phyloP scores from a whole-genome alignment of 2,888 invertebrate genomes.

The Lasioglossum morio region DNA sequence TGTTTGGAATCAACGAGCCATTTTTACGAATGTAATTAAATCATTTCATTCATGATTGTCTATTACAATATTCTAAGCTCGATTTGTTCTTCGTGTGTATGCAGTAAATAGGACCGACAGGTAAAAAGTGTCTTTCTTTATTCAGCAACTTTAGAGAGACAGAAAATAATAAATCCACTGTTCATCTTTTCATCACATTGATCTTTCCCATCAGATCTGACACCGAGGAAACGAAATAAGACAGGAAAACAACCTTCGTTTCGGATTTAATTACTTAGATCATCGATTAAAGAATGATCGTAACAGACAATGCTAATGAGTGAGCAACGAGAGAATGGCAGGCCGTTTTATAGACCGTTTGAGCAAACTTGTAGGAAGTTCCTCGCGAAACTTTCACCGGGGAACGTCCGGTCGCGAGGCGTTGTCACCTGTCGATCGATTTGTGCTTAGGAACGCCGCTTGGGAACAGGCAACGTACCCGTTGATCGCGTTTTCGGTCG shows the following conservation, averaged over 20 bases:
- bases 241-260: neutral
- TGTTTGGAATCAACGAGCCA: neutral
- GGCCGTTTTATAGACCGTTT: neutral
- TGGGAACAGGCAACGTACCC: conserved; percentile 60
- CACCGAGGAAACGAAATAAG: neutral
- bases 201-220: neutral
- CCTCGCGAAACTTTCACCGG: conserved; percentile 54
- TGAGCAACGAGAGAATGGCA: neutral
- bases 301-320: neutral
- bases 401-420: conserved; percentile 25
- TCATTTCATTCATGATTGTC: neutral
- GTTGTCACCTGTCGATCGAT: conserved; percentile 54
- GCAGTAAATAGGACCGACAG: neutral
- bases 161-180: neutral
- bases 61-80: neutral
- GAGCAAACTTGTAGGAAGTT: neutral
- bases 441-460: conserved; percentile 17
- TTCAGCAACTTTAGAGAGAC: neutral
- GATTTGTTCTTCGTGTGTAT: neutral
- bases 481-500: conserved; percentile 15
- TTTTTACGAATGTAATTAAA: neutral
- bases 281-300: neutral
- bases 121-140: neutral
- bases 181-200: neutral
- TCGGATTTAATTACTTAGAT: neutral